Base-by-base conservation (phyloP, 2,797 vertebrate genomes). In the Protosalanx chinensis region DNA sequence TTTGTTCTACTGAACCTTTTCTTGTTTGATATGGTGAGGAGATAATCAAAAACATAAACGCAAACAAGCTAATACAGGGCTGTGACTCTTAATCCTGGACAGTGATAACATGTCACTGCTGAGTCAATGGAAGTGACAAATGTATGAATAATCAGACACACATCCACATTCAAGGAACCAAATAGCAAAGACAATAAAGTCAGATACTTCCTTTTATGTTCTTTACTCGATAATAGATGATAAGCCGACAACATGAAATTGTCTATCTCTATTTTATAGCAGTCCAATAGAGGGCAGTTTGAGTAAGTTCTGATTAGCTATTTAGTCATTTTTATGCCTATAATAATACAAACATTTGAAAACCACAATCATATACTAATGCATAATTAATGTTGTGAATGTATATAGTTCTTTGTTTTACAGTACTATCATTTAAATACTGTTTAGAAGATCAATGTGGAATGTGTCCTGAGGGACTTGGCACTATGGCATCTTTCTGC, bases 371-470 rank as follows among this genome's bases (percentile, higher is more conserved):
- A 77, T 83, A 78, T 82, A 79, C 76, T 84, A 84, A 78, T 85
- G 87, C 73, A 69, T 76, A 85, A 84, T 81, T 78, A 46, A 46
- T 37, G 35, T 10, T 37, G 35, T 75, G 81, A 88, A 85, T 87
- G 79, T 86, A 85, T 71, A 64, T 69, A 72, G 81, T 84, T 76
- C 81, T 87, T 85, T 87, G 77, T 84, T 87, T 63, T 68, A 80
- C 82, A 88, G 81, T 51, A 84, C 85, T 85, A 86, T 90, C 87
- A 89, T 94, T 93, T 91, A 91, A 91, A 91, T 86, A 90, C 78
- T 93, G 91, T 92, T 91, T 91, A 92, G 90, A 93, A 93, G 93
- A 93, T 91, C 91, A 86, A 85, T 86, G 90, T 94, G 93, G 92
- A 94, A 93, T 80, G 72, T 83, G 81, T 78, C 67, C 72, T 77